A percentile compares a stretch with the other conserved stretches of the same genome.
These are phyloP conservation scores for Myotis brandtii DNA, from an alignment of 2,113 vertebrate species.

Conservation along the genomic window DNA sequence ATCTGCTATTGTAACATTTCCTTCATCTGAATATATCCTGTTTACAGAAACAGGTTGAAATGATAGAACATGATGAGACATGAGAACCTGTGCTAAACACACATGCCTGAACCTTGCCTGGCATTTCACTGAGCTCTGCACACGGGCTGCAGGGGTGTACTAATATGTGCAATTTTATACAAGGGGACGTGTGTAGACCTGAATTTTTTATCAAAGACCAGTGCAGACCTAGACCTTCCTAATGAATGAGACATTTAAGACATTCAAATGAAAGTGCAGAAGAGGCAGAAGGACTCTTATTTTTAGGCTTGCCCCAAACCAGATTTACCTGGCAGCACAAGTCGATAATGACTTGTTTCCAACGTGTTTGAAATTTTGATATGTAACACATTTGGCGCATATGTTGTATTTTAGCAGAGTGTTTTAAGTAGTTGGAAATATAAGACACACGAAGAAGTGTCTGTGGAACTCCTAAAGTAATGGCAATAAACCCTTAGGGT, in stretches of 20 bases:
- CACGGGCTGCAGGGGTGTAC: background rate
- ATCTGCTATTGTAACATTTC: background rate
- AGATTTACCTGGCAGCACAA: constrained; percentile 33
- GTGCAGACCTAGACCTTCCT: background rate
- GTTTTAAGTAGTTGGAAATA: constrained; percentile 19
- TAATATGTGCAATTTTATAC: background rate
- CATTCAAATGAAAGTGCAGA: constrained; percentile 18
- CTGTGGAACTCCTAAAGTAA: background rate
- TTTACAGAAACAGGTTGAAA: constrained; percentile 9
- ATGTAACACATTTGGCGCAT: background rate
- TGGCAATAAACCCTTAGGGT: background rate
- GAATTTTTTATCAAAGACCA: constrained; percentile 24
- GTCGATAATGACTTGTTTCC: constrained; percentile 10
- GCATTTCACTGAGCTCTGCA: background rate
- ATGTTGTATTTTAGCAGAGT: constrained; percentile 15
- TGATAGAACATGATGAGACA: background rate
- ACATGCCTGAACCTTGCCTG: background rate
- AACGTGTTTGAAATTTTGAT: constrained; percentile 19
- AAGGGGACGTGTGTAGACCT: background rate
- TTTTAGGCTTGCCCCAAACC: constrained; percentile 26
- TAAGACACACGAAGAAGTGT: background rate
- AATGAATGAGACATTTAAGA: constrained; percentile 7
- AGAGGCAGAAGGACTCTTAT: background rate
- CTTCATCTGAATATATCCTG: background rate
- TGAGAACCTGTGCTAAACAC: background rate